Conservation (phyloP, 2,888 invertebrate genomes). For the Athalia circularis region DNA sequence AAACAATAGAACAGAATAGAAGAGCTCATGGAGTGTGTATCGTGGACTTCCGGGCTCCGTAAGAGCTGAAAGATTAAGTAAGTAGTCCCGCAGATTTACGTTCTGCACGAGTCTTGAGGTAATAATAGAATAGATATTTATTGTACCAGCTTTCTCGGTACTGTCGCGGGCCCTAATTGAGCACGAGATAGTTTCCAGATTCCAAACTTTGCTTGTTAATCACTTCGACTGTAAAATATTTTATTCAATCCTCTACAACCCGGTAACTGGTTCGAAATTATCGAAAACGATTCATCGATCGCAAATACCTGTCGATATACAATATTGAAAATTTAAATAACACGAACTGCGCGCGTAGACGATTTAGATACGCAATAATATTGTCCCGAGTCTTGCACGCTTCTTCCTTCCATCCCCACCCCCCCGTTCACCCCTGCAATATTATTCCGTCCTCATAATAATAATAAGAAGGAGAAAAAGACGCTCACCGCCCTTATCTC, state of each 20-base stretch:
- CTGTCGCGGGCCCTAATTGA: not conserved
- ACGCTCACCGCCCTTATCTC: constrained; percentile 61
- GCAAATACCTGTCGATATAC: too few relatives aligned
- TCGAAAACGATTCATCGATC: too few relatives aligned
- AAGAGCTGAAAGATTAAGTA: not conserved
- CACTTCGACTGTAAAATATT: too few relatives aligned
- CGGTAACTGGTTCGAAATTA: too few relatives aligned
- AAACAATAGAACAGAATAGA: too few relatives aligned
- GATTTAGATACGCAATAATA: too few relatives aligned
- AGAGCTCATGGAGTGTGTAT: not conserved
- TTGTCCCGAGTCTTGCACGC: too few relatives aligned
- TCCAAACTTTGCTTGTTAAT: too few relatives aligned
- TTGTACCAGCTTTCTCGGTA: not conserved
- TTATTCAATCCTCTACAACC: too few relatives aligned
- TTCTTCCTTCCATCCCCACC: too few relatives aligned
- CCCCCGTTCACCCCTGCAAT: constrained; percentile 1
- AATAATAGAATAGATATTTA: constrained; percentile 37
- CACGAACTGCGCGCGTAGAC: too few relatives aligned
- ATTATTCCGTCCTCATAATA: constrained; percentile 46
- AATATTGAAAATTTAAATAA: too few relatives aligned
- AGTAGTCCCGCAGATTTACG: constrained; percentile 26
- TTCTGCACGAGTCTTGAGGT: not conserved
- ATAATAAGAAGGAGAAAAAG: constrained; percentile 43
- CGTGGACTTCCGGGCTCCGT: constrained; percentile 6
- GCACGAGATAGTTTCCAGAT: constrained; percentile 3